Percentiles rank a stretch among this genome's conserved stretches.
Conservation (phyloP, 2,113 vertebrate species). For the Rissa tridactyla region DNA sequence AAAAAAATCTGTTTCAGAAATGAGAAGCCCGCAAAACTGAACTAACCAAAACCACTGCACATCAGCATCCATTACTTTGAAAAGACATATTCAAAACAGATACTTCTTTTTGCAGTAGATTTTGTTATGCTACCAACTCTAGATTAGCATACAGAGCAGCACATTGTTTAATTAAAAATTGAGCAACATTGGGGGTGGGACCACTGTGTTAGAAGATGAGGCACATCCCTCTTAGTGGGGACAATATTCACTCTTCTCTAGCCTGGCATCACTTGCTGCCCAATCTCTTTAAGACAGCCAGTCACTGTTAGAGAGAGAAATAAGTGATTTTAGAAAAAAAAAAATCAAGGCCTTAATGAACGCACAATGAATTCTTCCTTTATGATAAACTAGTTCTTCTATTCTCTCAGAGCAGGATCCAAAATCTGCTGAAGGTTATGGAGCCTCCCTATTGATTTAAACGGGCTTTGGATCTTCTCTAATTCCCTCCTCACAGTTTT, state of each 20-base stretch:
- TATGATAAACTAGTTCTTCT: conserved; percentile 1
- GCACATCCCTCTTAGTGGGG: neutral
- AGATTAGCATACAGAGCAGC: neutral
- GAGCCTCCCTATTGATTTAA: conserved; percentile 32
- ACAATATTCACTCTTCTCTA: neutral
- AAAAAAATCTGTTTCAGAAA: neutral
- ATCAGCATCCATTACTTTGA: neutral
- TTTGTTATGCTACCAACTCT: neutral
- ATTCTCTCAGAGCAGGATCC: neutral
- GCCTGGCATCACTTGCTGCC: neutral
- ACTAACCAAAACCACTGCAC: neutral
- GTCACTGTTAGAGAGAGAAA: neutral
- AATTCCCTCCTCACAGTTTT: conserved; percentile 50
- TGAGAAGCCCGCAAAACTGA: neutral
- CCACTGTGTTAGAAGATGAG: neutral
- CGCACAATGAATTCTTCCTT: neutral
- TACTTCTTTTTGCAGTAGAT: neutral
- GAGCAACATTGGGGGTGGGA: neutral
- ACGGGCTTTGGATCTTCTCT: conserved; percentile 27
- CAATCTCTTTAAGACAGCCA: neutral
- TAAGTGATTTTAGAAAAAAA: neutral
- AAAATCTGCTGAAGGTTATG: conserved; percentile 45
- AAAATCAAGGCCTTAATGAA: neutral
- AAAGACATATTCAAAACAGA: neutral
- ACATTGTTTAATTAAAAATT: neutral